Conservation (phyloP, 2,797 vertebrate genomes). For the Rhincodon typus region DNA sequence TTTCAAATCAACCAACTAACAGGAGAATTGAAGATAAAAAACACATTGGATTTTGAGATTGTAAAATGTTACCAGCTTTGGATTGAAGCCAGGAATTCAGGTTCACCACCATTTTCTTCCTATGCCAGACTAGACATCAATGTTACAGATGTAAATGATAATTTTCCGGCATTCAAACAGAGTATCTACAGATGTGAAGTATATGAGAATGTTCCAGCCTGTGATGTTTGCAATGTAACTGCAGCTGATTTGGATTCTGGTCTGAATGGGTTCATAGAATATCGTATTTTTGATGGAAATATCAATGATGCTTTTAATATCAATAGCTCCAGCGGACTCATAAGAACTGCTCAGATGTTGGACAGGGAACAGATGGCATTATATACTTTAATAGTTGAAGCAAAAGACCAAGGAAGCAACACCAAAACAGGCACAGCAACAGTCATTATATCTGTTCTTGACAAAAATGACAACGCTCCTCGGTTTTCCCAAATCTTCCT, state of each 20-base stretch:
- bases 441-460: constrained; percentile 55
- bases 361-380: constrained; percentile 57
- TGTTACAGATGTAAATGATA: constrained; percentile 63
- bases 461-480: constrained; percentile 65
- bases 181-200: constrained; percentile 58
- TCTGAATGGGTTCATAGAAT: constrained; percentile 52
- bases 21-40: constrained; percentile 55
- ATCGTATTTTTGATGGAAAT: constrained; percentile 57
- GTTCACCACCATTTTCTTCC: constrained; percentile 63
- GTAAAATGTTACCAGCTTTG: constrained; percentile 54
- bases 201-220: constrained; percentile 56
- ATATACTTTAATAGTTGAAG: constrained; percentile 58
- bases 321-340: constrained; percentile 54
- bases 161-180: constrained; percentile 59
- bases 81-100: constrained; percentile 63
- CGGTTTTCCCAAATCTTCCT: constrained; percentile 58
- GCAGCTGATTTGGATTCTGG: constrained; percentile 61
- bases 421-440: constrained; percentile 48
- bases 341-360: constrained; percentile 55
- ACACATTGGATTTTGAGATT: constrained; percentile 61
- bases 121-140: constrained; percentile 57
- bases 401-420: constrained; percentile 52
- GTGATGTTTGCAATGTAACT: constrained; percentile 56
- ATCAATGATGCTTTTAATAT: constrained; percentile 52
- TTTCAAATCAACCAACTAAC: constrained; percentile 56